These are phyloP conservation scores for Sebastiscus tertius DNA, from an alignment of 2,797 vertebrate genomes.

Conservation along the genomic window DNA sequence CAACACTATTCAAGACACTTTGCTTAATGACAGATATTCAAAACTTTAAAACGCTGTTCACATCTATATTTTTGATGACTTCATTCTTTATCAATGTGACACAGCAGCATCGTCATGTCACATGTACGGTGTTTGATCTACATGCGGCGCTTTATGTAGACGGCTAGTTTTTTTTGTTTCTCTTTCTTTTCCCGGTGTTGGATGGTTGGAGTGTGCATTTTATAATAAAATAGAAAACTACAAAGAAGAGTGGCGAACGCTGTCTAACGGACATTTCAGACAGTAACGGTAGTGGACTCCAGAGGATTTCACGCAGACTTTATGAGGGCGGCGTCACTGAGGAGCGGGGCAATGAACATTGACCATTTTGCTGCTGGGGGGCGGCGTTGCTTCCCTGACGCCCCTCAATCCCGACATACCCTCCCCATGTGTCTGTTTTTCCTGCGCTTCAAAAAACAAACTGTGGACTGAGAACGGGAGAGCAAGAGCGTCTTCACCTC, in stretches of 20 bases:
- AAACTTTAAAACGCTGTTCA: constrained; percentile 70
- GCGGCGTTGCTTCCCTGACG: constrained; percentile 22
- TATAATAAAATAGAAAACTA: constrained; percentile 71
- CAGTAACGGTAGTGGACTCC: constrained; percentile 48
- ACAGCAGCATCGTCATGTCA: constrained; percentile 32
- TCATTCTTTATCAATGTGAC: constrained; percentile 62
- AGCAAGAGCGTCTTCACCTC: constrained; percentile 9
- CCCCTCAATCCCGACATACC: constrained; percentile 8
- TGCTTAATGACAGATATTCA: constrained; percentile 60
- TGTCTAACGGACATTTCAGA: constrained; percentile 57
- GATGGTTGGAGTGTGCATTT: constrained; percentile 74
- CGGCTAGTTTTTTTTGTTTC: constrained; percentile 36
- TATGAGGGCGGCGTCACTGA: constrained; percentile 12
- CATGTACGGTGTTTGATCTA: constrained; percentile 56
- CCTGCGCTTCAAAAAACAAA: constrained; percentile 48
- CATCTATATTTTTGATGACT: constrained; percentile 80
- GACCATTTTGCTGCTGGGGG: constrained; percentile 75
- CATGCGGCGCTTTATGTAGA: constrained; percentile 59
- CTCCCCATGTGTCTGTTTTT: constrained; percentile 43
- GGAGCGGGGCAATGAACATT: constrained; percentile 55
- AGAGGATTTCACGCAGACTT: constrained; percentile 33
- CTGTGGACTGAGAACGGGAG: constrained; percentile 26
- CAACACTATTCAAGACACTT: constrained; percentile 77
- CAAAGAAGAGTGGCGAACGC: constrained; percentile 62
- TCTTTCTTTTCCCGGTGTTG: constrained; percentile 36